phyloP scores from a whole-genome alignment of 2,113 vertebrate species.

The Vireo altiloquus region DNA sequence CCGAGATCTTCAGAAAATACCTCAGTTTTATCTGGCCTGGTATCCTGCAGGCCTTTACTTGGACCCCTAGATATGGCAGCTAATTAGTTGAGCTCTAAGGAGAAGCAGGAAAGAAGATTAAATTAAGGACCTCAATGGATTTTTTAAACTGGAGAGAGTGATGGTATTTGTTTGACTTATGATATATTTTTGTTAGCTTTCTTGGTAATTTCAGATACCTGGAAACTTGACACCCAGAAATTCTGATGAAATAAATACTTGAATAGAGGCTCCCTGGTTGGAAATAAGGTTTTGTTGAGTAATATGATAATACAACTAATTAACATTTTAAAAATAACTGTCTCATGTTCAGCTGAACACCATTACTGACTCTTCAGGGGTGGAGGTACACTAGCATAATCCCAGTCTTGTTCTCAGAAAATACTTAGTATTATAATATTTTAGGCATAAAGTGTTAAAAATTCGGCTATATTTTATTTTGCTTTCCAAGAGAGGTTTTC shows the following conservation, averaged over 20 bases:
- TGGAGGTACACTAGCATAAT: not conserved
- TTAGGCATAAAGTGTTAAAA: not conserved
- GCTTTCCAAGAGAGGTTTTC: not conserved
- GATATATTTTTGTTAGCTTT: not conserved
- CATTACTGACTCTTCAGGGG: not conserved
- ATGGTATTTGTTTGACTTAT: not conserved
- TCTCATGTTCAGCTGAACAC: not conserved
- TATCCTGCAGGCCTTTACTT: not conserved
- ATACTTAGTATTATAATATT: not conserved
- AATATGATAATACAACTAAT: not conserved
- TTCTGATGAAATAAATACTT: not conserved
- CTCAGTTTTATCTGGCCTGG: not conserved
- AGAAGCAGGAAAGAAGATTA: not conserved
- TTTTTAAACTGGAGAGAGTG: not conserved
- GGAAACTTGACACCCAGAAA: not conserved
- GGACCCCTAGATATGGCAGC: not conserved
- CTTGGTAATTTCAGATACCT: not conserved
- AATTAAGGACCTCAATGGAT: not conserved
- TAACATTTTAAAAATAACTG: not conserved
- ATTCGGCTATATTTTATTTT: not conserved
- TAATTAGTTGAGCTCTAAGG: not conserved
- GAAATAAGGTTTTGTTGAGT: not conserved
- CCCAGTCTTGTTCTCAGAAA: not conserved
- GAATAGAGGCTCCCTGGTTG: not conserved
- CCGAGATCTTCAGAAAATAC: not conserved